Evolutionary conservation across 2,888 invertebrate genomes (phyloP), one percentile per base, ranked within the genome.

Genomic region (Callosobruchus maculatus): DNA sequence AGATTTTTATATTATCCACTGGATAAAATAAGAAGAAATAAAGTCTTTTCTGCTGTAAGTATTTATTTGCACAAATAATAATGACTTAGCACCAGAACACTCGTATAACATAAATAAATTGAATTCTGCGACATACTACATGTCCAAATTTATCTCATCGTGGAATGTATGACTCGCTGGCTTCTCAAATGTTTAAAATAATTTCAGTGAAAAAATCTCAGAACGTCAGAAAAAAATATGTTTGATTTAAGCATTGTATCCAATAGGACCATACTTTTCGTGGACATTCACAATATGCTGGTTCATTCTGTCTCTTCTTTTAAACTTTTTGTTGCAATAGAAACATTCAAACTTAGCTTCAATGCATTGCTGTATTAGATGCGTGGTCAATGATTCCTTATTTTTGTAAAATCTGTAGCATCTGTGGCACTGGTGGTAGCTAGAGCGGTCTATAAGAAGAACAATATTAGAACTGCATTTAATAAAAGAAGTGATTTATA

Each of bases 311-410:
- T 77, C 75, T 71, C 74, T 71, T 67, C 80, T 76, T 70, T 78
- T 79, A 71, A 80, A 80, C 70, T 76, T 77, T 30, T 74, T 80
- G 26, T 71, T 67, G 70, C 78, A 78, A 68, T 72, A 72, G 9
- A 68, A 67, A 69, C 80, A 80, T 4, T 71, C 22, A 69, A 78
- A 80, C 74, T 77, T 74, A 0, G 80, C 78, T 72, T 77, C 78
- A 67, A 78, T 77, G 68, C 77, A 77, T 66, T 77, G 77, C 67
- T 77, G 77, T 20, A 73, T 67, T 13, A 77, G 72, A 21, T 77
- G 77, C 7, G 77, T 73, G 0, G 74, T 91, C 73, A 93, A 87
- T 30, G 92, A 93, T 76, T 92, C 91, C 83, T 92, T 92, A 86
- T 91, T 78, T 77, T 81, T 82, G 73, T 81, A 82, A 20, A 74